Evolutionary conservation across 2,888 invertebrate species (phyloP).

Genomic region (Alviniconcha strummeri): DNA sequence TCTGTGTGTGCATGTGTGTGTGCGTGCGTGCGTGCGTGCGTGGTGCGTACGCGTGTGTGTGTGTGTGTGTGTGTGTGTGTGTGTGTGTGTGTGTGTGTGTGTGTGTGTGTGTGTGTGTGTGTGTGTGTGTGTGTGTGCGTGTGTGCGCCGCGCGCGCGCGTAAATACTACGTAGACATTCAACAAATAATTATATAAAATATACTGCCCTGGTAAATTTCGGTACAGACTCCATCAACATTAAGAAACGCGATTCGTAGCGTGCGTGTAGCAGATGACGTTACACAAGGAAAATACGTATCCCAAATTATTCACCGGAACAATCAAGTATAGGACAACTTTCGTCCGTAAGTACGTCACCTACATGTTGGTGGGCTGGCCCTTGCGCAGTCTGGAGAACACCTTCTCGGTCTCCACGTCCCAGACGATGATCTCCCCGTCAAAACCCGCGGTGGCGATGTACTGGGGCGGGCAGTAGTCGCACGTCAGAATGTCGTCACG

Average conservation of each 20-base stretch:
- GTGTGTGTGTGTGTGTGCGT: neutral
- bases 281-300: no score
- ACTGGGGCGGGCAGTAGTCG: conserved; percentile 76
- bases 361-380: conserved; percentile 62
- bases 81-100: neutral
- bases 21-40: neutral
- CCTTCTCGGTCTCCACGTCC: conserved; percentile 70
- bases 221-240: no score
- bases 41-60: neutral
- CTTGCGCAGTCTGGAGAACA: conserved; percentile 63
- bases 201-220: no score
- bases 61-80: neutral
- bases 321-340: no score
- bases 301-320: no score
- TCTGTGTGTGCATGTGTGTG: neutral
- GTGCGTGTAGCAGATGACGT: no score
- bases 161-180: neutral
- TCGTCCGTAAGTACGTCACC: conserved; percentile 21
- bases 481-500: conserved; percentile 70
- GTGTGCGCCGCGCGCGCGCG: neutral
- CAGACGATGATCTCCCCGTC: conserved; percentile 72
- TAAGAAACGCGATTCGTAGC: no score
- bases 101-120: neutral
- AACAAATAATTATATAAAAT: no score
- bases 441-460: conserved; percentile 79